Evolutionary conservation across 2,888 invertebrate genomes (phyloP), one percentile per base, ranked within the genome.

Genomic region (Seira musarum): DNA sequence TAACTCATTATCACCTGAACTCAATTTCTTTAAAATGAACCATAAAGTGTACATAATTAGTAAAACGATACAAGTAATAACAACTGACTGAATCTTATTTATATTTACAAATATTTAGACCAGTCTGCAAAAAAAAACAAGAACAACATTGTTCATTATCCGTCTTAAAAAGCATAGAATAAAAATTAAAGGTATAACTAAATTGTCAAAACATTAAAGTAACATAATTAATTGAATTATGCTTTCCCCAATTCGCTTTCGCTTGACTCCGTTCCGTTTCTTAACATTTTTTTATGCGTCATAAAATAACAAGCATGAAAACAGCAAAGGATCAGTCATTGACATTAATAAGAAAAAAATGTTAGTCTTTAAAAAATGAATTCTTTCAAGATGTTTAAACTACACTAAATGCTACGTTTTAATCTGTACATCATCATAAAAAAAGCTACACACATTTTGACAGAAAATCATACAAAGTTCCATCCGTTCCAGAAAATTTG

Each of bases 391-490:
- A 8, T n/a, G n/a, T n/a, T n/a, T n/a, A n/a, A 66, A 66, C 6
- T n/a, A 25, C 2, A 19, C 66, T 61, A 60, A 22, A 22, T 30
- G 5, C 24, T 30, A 61, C 21, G 49, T 60, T 30, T 60, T 22
- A 60, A 6, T 64, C 69, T 76, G 69, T 76, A 76, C 76, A 76
- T 25, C 17, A 19, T 24, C 13, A 17, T 25, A 57, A 35, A 40
- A 61, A 35, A 64, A 64, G 19, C 72, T 64, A 72, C 64, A 68
- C 40, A 68, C 68, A 76, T 68, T 8, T 40, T 8, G 13, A 77
- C 69, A 30, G 40, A 61, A 76, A 76, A 77, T 71, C 78, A 78
- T 78, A 40, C 78, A 71, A 66, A 78, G 70, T 66, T 78, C 71
- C 78, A 78, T 78, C 22, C n/a, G n/a, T n/a, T n/a, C n/a, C n/a